Evolutionary conservation across 2,888 invertebrate species (phyloP).

Genomic region (Hanleya hanleyi): DNA sequence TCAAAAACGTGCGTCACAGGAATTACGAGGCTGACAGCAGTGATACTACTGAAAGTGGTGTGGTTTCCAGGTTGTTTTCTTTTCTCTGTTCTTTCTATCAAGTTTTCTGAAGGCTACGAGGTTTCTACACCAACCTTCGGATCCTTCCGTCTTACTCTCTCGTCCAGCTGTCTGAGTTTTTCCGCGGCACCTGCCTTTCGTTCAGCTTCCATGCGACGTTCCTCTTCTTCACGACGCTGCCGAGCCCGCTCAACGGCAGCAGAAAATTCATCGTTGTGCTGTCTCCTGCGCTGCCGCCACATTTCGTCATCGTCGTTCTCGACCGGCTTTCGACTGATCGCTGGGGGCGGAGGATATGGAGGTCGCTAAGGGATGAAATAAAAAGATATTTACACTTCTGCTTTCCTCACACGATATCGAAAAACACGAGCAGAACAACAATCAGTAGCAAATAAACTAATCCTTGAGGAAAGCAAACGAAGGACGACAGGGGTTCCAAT

Average conservation of each 20-base stretch:
- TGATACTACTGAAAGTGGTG: no score
- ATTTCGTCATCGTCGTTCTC: constrained; percentile 79
- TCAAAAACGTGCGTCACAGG: no score
- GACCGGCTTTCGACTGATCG: background rate
- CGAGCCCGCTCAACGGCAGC: constrained; percentile 87
- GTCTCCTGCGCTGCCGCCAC: constrained; percentile 82
- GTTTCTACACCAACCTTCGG: background rate
- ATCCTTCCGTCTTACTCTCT: constrained; percentile 73
- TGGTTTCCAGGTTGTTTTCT: no score
- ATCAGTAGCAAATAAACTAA: no score
- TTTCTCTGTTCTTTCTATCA: no score
- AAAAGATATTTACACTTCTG: no score
- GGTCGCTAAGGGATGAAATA: background rate
- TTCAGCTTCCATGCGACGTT: constrained; percentile 72
- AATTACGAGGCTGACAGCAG: no score
- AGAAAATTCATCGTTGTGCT: constrained; percentile 75
- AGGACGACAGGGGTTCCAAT: no score
- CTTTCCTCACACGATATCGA: no score
- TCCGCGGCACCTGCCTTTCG: constrained; percentile 78
- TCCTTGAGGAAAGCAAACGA: no score
- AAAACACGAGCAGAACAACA: no score
- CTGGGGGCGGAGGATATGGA: background rate
- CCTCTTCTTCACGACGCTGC: constrained; percentile 90
- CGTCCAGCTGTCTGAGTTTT: constrained; percentile 82
- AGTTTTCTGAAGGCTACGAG: no score